These are phyloP conservation scores for Sparidentex hasta DNA, from an alignment of 2,797 vertebrate species.

Conservation along the genomic window DNA sequence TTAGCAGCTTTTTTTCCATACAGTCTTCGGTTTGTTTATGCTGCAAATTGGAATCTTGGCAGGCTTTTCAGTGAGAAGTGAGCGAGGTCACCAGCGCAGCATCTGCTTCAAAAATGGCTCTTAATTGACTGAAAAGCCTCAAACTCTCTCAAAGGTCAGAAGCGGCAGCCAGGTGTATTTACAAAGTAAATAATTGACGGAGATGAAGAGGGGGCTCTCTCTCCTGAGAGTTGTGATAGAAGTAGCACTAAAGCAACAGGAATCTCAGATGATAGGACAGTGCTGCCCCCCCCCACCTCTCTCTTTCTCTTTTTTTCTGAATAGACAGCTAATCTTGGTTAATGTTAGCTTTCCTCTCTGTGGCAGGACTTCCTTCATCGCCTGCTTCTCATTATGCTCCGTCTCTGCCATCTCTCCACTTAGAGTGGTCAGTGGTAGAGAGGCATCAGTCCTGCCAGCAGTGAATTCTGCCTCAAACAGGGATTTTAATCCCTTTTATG, in stretches of 20 bases:
- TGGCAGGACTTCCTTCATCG: slow-evolving; percentile 8
- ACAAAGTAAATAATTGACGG: slow-evolving; percentile 67
- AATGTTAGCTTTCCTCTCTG: slow-evolving; percentile 24
- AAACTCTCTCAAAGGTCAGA: slow-evolving; percentile 62
- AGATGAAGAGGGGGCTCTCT: slow-evolving; percentile 47
- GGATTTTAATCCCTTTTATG: not conserved
- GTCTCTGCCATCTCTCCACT: not conserved
- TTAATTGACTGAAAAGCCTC: slow-evolving; percentile 77
- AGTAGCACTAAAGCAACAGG: slow-evolving; percentile 49
- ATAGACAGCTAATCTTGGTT: slow-evolving; percentile 35
- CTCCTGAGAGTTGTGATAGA: slow-evolving; percentile 40
- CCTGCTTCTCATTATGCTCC: not conserved
- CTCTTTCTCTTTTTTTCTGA: slow-evolving; percentile 32
- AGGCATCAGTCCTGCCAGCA: not conserved
- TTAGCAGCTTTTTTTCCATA: slow-evolving; percentile 34
- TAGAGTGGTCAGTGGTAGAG: not conserved
- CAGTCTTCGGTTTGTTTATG: slow-evolving; percentile 65
- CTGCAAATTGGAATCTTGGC: slow-evolving; percentile 64
- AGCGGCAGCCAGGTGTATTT: slow-evolving; percentile 62
- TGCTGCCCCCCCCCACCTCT: not conserved
- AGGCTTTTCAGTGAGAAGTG: slow-evolving; percentile 49
- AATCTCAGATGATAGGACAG: slow-evolving; percentile 28
- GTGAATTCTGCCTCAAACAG: not conserved
- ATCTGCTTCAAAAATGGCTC: slow-evolving; percentile 61
- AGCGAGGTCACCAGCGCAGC: slow-evolving; percentile 52